These are phyloP conservation scores for Orthosia cruda DNA, from an alignment of 2,888 invertebrate species.

Conservation along the genomic window DNA sequence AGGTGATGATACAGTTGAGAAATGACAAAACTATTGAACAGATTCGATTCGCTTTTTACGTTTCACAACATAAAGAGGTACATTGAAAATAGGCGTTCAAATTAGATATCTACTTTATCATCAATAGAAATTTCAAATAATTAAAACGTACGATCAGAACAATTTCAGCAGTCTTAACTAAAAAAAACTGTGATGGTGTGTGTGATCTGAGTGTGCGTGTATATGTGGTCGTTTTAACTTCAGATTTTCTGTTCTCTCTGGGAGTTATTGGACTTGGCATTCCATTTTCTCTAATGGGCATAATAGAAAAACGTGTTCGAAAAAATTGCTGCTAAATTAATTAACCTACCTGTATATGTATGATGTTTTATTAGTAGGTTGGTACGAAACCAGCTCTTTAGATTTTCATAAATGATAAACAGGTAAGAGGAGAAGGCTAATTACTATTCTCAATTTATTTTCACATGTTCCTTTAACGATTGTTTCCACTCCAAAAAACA, in stretches of 20 bases:
- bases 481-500: too few species aligned
- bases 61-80: conserved; percentile 1
- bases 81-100: neutral
- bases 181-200: too few species aligned
- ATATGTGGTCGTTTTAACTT: neutral
- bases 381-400: too few species aligned
- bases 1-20: conserved; percentile 45
- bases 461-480: too few species aligned
- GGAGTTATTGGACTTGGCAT: neutral
- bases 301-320: neutral
- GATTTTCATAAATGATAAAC: neutral
- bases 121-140: neutral
- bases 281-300: too few species aligned
- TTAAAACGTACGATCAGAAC: neutral
- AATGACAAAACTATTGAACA: conserved; percentile 33
- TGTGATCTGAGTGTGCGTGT: too few species aligned
- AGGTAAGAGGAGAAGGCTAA: neutral
- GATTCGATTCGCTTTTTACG: conserved; percentile 22
- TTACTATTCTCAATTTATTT: too few species aligned
- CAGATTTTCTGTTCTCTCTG: neutral
- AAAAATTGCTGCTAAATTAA: too few species aligned
- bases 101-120: neutral
- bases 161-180: neutral
- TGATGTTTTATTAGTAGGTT: too few species aligned
- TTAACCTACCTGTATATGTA: too few species aligned